A percentile compares a stretch with the other conserved stretches of the same genome.
Evolutionary conservation across 1,140 invertebrate genomes (phyloP).

Genomic region (Bemisia tabaci): DNA sequence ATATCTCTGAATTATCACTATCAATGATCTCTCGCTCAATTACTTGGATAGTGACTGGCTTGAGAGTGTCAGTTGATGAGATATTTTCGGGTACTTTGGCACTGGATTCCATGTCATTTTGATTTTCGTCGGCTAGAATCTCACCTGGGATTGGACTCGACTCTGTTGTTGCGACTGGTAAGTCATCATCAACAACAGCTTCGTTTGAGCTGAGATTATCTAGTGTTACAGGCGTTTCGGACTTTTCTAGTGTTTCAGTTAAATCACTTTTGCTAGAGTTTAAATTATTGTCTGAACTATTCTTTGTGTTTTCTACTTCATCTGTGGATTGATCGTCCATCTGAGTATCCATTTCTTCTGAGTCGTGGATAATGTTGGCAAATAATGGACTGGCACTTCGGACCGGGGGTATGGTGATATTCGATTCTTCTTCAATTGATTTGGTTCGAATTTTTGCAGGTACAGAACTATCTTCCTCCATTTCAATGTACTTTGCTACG

Average conservation of each 20-base stretch:
- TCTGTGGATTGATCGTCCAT: neutral
- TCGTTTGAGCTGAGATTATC: neutral
- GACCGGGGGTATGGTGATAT: neutral
- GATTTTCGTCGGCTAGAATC: constrained; percentile 4
- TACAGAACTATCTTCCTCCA: neutral
- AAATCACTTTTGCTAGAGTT: neutral
- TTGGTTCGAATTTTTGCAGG: neutral
- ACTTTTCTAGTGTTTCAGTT: neutral
- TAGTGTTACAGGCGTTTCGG: neutral
- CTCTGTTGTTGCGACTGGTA: neutral
- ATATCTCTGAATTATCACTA: constrained; percentile 42
- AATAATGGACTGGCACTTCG: neutral
- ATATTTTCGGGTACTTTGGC: neutral
- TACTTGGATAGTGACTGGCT: constrained; percentile 19
- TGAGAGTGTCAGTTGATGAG: constrained; percentile 13
- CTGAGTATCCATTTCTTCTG: neutral
- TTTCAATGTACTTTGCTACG: neutral
- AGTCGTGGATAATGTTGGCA: neutral
- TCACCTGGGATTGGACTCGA: neutral
- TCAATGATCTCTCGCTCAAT: constrained; percentile 30
- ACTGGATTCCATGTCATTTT: neutral
- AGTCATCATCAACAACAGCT: neutral
- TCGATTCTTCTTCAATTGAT: neutral
- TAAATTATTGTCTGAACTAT: neutral
- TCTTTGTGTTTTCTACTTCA: neutral